Evolutionary conservation across 1,140 invertebrate species (phyloP).

Genomic region (Drosophila obscura): DNA sequence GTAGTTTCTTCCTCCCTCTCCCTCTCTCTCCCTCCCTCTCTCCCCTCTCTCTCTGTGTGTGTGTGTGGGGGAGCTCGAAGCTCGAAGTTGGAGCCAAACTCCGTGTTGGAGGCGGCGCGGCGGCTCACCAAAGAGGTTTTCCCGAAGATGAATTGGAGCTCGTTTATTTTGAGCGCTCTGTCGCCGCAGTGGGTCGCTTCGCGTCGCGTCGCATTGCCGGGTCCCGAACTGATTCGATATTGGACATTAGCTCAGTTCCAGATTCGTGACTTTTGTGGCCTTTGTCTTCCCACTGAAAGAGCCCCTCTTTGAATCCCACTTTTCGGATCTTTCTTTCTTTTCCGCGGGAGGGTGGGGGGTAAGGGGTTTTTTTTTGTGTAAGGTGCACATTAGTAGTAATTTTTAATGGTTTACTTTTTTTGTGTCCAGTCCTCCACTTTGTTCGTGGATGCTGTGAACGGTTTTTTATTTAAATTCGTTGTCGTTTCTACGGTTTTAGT

Average conservation of each 20-base stretch:
- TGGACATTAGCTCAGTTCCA: constrained; percentile 65
- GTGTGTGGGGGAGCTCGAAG: not conserved
- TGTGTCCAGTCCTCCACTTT: constrained; percentile 47
- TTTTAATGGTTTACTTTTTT: constrained; percentile 80
- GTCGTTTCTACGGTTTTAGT: constrained; percentile 66
- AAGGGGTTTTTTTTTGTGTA: constrained; percentile 64
- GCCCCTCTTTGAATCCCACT: constrained; percentile 33
- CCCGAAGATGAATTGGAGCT: constrained; percentile 79
- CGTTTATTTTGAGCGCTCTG: constrained; percentile 82
- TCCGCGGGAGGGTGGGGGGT: constrained; percentile 1
- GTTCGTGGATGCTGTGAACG: constrained; percentile 61
- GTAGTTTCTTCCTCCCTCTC: constrained; percentile 6
- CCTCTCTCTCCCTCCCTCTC: too few relatives aligned
- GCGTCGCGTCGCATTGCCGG: not conserved
- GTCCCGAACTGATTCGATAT: constrained; percentile 26
- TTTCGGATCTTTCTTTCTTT: constrained; percentile 29
- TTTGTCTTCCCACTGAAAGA: constrained; percentile 58
- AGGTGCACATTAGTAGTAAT: constrained; percentile 82
- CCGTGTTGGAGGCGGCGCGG: constrained; percentile 9
- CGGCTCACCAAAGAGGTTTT: constrained; percentile 69
- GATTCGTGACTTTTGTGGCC: constrained; percentile 71
- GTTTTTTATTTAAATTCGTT: constrained; percentile 71
- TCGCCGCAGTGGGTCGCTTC: constrained; percentile 80
- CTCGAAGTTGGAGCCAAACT: constrained; percentile 2
- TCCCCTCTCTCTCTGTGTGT: too few relatives aligned